Base-by-base conservation (phyloP, 1,140 invertebrate species). In the Drosophila sproati region DNA sequence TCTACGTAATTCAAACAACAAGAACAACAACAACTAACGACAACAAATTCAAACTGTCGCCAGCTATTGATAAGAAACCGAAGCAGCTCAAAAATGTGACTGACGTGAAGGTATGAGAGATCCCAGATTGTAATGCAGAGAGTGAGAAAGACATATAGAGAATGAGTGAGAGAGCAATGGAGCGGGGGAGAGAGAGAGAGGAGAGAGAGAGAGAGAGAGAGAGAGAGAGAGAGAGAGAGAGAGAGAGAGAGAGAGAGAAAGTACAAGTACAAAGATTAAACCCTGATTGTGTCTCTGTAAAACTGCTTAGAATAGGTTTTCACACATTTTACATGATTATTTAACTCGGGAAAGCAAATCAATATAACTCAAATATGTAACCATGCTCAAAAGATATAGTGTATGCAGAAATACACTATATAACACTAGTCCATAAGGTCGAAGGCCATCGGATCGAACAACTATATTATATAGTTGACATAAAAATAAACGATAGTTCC, bases 1-100 rank as follows among this genome's bases (percentile, higher is more conserved):
- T 43, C 67, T 54, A 73, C 75, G 70, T 77, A 77, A 77, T 61
- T 63, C 57, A 68, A 73, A 41, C 41, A 61, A 61, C 43, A 62
- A 47, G 3, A 45, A 63, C 37, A 47, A 37, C 28, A 39, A 52
- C 20, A 20, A 20, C 20, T 0, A 20, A 20, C 20, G 20, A 20
- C 20, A 20, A 20, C 20, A 20, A 48, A 63, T 47, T 32, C 20
- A 63, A 71, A 56, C 35, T 76, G 73, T 76, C 69, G 47, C 60
- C 59, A 74, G 61, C 56, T 50, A 59, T 69, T 70, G 76, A 75
- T 75, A 78, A 78, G 74, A 50, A 20, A 12, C 45, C 6, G 10
- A 57, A 41, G 37, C 43, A 37, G 62, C 43, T 74, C 51, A 56
- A 74, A 48, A 41, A 41, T 41, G 8, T 48, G 50, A 61, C 50